Evolutionary conservation across 2,888 invertebrate species (phyloP).

Genomic region (Eulithis prunata): DNA sequence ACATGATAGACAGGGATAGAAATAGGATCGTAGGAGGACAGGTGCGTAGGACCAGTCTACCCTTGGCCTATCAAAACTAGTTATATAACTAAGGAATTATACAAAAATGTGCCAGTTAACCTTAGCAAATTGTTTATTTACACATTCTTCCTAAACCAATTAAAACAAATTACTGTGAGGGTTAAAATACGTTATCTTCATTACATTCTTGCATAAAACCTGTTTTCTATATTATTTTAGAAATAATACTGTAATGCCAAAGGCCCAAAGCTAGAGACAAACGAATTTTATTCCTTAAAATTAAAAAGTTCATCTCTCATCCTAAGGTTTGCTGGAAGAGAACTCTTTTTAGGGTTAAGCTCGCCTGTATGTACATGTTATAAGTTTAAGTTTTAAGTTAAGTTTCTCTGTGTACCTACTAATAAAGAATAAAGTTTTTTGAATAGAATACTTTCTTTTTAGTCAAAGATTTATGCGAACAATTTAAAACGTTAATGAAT

Average conservation of each 20-base stretch:
- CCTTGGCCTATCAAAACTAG: constrained; percentile 35
- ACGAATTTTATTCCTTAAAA: not conserved
- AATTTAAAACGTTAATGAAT: too few relatives aligned
- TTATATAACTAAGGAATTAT: constrained; percentile 26
- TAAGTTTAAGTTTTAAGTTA: too few relatives aligned
- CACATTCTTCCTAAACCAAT: not conserved
- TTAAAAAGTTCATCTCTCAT: too few relatives aligned
- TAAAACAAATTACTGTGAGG: too few relatives aligned
- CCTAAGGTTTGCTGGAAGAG: too few relatives aligned
- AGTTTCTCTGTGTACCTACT: too few relatives aligned
- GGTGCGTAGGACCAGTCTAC: constrained; percentile 47
- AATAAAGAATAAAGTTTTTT: not conserved
- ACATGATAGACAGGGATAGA: constrained; percentile 44
- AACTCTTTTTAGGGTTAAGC: too few relatives aligned
- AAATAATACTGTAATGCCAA: not conserved
- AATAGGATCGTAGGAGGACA: constrained; percentile 57
- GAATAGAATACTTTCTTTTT: not conserved
- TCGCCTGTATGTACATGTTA: too few relatives aligned
- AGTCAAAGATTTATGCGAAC: too few relatives aligned
- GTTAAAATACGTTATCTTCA: too few relatives aligned
- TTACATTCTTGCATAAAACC: not conserved
- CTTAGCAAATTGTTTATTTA: not conserved
- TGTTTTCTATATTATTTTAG: not conserved
- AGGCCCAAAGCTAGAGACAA: not conserved
- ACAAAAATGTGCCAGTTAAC: not conserved